A percentile compares a stretch with the other conserved stretches of the same genome.
phyloP scores from a whole-genome alignment of 35 echinoderm and acorn worm genomes.

The Lytechinus variegatus region DNA sequence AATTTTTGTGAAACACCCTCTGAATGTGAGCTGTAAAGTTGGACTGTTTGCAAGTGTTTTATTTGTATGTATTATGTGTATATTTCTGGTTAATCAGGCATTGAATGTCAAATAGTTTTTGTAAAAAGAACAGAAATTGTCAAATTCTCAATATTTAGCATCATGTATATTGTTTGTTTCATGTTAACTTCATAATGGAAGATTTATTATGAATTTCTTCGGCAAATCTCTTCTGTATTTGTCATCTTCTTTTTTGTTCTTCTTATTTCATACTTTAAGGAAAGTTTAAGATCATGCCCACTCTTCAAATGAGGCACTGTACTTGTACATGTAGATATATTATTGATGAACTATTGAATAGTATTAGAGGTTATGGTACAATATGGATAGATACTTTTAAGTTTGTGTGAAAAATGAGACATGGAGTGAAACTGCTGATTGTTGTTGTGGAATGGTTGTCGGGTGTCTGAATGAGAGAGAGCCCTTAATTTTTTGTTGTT shows the following conservation, averaged over 20 bases:
- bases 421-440: neutral
- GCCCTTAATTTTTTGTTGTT: neutral
- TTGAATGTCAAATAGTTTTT: constrained; percentile 9
- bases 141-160: neutral
- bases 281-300: neutral
- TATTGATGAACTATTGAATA: neutral
- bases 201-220: neutral
- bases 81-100: constrained; percentile 9
- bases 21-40: neutral
- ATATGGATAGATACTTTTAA: neutral
- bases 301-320: neutral
- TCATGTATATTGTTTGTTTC: neutral
- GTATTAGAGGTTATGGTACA: neutral
- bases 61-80: neutral
- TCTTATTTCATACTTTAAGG: neutral
- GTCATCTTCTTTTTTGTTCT: neutral
- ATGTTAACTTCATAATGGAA: neutral
- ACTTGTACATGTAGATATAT: neutral
- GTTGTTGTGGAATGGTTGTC: neutral
- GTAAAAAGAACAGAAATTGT: neutral
- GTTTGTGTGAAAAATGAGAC: neutral
- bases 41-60: neutral
- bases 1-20: too few species aligned
- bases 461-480: neutral
- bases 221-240: neutral